phyloP scores from a whole-genome alignment of 1,140 invertebrate species.

The Macrostomum lignano region DNA sequence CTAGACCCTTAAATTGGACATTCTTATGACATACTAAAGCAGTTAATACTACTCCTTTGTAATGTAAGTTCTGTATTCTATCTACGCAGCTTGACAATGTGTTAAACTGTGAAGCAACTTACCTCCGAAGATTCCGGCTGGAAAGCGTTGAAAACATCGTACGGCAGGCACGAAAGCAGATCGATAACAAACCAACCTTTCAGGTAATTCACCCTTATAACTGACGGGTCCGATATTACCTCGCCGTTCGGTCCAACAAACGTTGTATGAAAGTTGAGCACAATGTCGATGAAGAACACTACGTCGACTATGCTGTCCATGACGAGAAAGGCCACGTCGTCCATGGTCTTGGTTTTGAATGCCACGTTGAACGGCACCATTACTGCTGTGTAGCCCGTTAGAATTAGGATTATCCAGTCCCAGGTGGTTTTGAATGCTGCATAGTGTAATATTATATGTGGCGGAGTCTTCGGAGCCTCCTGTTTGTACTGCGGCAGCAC shows the following conservation, averaged over 20 bases:
- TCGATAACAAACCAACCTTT: conserved; percentile 99
- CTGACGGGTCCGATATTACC: conserved; percentile 22
- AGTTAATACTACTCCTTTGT: too few species aligned
- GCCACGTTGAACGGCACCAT: conserved; percentile 99
- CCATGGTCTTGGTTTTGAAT: conserved; percentile 96
- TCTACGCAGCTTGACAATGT: too few species aligned
- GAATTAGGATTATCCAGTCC: conserved; percentile 97
- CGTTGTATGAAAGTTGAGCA: conserved; percentile 98
- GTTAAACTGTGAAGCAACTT: too few species aligned
- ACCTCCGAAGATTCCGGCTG: conserved; percentile 34
- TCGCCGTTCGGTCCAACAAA: conserved; percentile 92
- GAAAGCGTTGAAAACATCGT: conserved; percentile 99
- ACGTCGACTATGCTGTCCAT: conserved; percentile 82
- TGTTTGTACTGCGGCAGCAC: conserved; percentile 93
- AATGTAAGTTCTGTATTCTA: too few species aligned
- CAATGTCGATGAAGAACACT: conserved; percentile 99
- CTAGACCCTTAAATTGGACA: too few species aligned
- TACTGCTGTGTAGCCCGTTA: conserved; percentile 98
- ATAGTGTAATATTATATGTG: conserved; percentile 92
- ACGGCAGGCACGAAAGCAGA: conserved; percentile 85
- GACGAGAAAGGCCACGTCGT: conserved; percentile 77
- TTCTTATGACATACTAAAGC: too few species aligned
- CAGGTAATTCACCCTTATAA: conserved; percentile 68
- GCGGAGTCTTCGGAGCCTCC: conserved; percentile 95
- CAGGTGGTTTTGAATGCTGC: conserved; percentile 91